Evolutionary conservation across 2,888 invertebrate species (phyloP).

Genomic region (Lasioglossum leucozonium): DNA sequence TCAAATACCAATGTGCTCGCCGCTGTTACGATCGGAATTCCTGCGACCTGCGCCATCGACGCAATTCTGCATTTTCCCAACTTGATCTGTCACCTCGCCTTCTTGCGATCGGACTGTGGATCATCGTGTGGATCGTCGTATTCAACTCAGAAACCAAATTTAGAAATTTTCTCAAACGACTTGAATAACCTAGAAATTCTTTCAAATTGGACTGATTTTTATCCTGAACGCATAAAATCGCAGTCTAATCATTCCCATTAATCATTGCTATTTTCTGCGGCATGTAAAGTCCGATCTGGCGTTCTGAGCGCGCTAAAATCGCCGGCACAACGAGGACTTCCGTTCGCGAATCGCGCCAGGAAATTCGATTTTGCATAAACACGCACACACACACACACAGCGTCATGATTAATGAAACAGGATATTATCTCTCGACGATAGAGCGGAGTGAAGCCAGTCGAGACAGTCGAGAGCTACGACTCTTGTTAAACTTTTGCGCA

Average conservation of each 20-base stretch:
- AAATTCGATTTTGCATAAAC: neutral
- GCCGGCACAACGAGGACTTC: neutral
- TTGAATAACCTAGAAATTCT: too few species aligned
- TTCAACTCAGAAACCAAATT: too few species aligned
- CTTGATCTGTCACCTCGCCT: neutral
- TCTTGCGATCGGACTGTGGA: neutral
- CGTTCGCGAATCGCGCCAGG: neutral
- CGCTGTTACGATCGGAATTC: constrained; percentile 52
- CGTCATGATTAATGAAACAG: neutral
- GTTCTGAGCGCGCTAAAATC: neutral
- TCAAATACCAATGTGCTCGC: constrained; percentile 69
- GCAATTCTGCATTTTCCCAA: neutral
- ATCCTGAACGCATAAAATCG: neutral
- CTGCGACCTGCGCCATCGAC: neutral
- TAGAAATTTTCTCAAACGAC: too few species aligned
- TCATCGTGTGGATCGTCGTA: neutral
- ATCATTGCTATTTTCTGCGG: neutral
- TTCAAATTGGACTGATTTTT: too few species aligned
- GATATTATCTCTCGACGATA: neutral
- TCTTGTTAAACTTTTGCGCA: constrained; percentile 39
- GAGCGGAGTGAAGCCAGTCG: neutral
- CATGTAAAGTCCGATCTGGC: neutral
- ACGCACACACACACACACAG: neutral
- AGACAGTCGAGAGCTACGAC: neutral
- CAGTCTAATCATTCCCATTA: neutral